phyloP scores from a whole-genome alignment of 2,113 vertebrate species.

The Archocentrus centrarchus region DNA sequence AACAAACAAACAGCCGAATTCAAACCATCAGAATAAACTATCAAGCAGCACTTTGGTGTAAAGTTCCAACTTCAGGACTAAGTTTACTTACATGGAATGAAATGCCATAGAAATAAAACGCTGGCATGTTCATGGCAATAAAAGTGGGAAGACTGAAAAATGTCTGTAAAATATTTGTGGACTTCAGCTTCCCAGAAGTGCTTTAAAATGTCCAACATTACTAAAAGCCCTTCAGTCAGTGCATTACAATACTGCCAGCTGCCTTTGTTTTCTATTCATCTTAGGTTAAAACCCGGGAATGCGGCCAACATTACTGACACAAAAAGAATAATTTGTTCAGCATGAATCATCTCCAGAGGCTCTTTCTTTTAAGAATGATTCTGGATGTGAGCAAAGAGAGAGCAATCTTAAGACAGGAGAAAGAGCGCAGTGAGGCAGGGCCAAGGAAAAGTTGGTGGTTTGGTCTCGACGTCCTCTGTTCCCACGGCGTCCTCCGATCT shows the following conservation, averaged over 20 bases:
- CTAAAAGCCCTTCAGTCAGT: conserved; percentile 38
- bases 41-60: rapidly evolving
- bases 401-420: neutral
- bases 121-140: neutral
- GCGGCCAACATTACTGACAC: conserved; percentile 5
- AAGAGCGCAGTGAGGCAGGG: neutral
- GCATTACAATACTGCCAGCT: conserved; percentile 18
- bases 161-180: neutral
- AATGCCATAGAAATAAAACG: neutral
- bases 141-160: neutral
- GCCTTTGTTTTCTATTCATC: conserved; percentile 37
- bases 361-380: neutral
- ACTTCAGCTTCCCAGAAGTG: conserved; percentile 33
- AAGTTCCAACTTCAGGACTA: neutral
- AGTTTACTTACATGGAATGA: neutral
- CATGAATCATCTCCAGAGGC: conserved; percentile 7
- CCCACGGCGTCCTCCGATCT: conserved; percentile 47
- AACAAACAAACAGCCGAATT: neutral
- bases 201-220: neutral
- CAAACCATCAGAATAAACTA: neutral
- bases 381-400: neutral
- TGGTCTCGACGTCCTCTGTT: neutral
- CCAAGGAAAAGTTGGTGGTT: neutral
- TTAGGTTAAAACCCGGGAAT: conserved; percentile 40
- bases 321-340: conserved; percentile 30